Conservation (phyloP, 2,113 vertebrate species). For the Pseudopodoces humilis region DNA sequence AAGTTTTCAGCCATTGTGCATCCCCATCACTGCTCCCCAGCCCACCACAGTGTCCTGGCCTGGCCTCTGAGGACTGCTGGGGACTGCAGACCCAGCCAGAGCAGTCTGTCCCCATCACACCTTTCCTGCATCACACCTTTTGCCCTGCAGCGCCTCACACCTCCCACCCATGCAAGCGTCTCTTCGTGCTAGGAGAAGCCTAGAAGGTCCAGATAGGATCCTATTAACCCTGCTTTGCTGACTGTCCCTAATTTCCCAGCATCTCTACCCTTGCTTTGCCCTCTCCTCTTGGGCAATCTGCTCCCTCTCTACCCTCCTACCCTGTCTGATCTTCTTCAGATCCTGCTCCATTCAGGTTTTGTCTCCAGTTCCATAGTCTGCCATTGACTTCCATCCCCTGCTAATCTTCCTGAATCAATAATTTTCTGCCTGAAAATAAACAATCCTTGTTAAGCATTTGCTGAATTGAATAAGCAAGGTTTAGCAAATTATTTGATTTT, state of each 20-base stretch:
- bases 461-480: not conserved
- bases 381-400: not conserved
- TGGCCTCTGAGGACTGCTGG: not conserved
- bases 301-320: not conserved
- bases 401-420: not conserved
- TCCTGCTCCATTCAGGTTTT: not conserved
- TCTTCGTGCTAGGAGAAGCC: not conserved
- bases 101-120: not conserved
- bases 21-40: not conserved
- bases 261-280: not conserved
- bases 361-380: not conserved
- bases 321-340: not conserved
- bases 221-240: not conserved
- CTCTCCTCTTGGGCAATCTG: not conserved
- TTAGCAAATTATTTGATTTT: not conserved
- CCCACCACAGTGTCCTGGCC: not conserved
- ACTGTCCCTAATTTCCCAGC: not conserved
- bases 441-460: not conserved
- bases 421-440: not conserved
- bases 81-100: fast-evolving
- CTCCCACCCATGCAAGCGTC: not conserved
- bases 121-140: not conserved
- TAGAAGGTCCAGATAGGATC: not conserved
- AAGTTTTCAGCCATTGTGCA: not conserved
- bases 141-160: not conserved